These are phyloP conservation scores for Merluccius polli DNA, from an alignment of 2,797 vertebrate species.

Conservation along the genomic window DNA sequence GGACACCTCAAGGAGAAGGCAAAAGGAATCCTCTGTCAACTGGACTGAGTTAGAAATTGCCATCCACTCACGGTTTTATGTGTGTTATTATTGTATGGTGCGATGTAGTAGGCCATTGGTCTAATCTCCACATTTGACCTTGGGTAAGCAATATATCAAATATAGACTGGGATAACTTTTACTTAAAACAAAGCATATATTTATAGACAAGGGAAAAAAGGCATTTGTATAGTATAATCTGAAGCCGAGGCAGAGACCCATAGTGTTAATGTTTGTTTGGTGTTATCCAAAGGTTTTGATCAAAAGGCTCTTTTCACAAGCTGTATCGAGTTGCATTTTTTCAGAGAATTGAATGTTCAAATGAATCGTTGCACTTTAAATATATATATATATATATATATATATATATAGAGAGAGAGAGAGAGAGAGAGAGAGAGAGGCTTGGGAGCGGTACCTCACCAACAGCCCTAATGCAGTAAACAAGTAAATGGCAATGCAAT, in stretches of 20 bases:
- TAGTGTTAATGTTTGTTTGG: slow-evolving; percentile 45
- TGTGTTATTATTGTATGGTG: slow-evolving; percentile 15
- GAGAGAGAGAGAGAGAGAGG: not conserved
- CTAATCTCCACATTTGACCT: slow-evolving; percentile 17
- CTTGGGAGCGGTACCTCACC: not conserved
- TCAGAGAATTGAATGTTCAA: not conserved
- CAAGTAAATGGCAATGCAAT: not conserved
- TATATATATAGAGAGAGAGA: too few relatives aligned
- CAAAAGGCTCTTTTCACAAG: not conserved
- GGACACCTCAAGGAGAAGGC: slow-evolving; percentile 20
- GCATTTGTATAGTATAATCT: slow-evolving; percentile 41
- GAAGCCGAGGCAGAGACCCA: slow-evolving; percentile 46
- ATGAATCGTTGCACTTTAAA: not conserved
- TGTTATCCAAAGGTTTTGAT: slow-evolving; percentile 35
- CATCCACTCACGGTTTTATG: slow-evolving; percentile 16
- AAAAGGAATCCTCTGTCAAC: not conserved
- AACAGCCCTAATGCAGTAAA: not conserved
- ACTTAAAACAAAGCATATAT: slow-evolving; percentile 44
- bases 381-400: too few relatives aligned
- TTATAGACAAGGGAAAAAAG: slow-evolving; percentile 34
- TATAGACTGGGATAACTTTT: slow-evolving; percentile 40
- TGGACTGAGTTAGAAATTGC: slow-evolving; percentile 1
- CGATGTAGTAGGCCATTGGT: slow-evolving; percentile 27
- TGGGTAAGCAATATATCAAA: slow-evolving; percentile 34
- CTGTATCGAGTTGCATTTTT: not conserved